Percentiles rank a stretch among this genome's conserved stretches.
Evolutionary conservation across 2,888 invertebrate genomes (phyloP).

Genomic region (Ypsolopha sequella): DNA sequence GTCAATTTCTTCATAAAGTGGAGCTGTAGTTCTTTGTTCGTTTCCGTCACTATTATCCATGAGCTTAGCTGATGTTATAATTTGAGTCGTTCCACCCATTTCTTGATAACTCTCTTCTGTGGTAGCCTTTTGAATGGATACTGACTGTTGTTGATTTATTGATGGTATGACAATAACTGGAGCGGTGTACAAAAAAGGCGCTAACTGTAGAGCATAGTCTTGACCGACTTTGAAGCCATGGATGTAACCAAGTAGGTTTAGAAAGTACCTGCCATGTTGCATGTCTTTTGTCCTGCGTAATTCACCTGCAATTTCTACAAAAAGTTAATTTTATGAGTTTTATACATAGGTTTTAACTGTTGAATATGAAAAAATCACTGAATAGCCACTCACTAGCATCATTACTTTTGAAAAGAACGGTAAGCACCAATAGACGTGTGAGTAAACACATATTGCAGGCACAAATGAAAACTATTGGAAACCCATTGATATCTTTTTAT

Average conservation of each 20-base stretch:
- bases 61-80: constrained; percentile 12
- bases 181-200: constrained; percentile 20
- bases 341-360: neutral
- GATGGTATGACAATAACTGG: constrained; percentile 24
- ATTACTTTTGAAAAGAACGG: constrained; percentile 14
- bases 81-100: constrained; percentile 16
- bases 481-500: constrained; percentile 11
- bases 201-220: constrained; percentile 18
- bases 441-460: constrained; percentile 32
- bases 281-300: constrained; percentile 8
- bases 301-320: constrained; percentile 14
- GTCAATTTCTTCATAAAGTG: too few relatives aligned
- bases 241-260: constrained; percentile 22
- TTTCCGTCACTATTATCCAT: constrained; percentile 12
- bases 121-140: constrained; percentile 18
- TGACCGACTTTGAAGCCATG: constrained; percentile 24
- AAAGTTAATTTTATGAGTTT: neutral
- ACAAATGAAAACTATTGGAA: constrained; percentile 18
- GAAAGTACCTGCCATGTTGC: constrained; percentile 15
- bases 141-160: constrained; percentile 25
- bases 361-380: neutral
- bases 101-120: constrained; percentile 20
- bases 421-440: constrained; percentile 20
- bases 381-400: constrained; percentile 17
- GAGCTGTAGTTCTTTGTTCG: constrained; percentile 10